phyloP scores from a whole-genome alignment of 2,888 invertebrate genomes.

The Stratiomys singularior region DNA sequence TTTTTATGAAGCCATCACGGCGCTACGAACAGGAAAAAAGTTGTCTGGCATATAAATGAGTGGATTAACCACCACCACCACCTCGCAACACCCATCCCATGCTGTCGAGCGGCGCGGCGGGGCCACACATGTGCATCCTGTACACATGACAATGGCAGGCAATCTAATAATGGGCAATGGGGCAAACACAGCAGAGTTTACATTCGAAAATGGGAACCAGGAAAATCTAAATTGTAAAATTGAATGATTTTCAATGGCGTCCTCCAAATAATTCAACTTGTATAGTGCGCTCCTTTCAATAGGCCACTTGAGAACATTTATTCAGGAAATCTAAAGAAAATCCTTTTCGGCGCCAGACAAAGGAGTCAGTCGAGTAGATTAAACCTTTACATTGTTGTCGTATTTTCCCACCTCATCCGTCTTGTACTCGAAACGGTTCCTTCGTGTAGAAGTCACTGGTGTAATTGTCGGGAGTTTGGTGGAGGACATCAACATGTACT shows the following conservation, averaged over 20 bases:
- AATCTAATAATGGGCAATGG: not conserved
- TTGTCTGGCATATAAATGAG: conserved; percentile 15
- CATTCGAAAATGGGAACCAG: not conserved
- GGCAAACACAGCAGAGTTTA: not conserved
- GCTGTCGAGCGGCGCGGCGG: too few species aligned
- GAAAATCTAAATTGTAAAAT: conserved; percentile 18
- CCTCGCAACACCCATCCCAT: not conserved
- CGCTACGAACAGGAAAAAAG: not conserved
- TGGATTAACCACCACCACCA: not conserved
- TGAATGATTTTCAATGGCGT: conserved; percentile 6
- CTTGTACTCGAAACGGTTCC: not conserved
- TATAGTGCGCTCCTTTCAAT: not conserved
- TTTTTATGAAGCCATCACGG: not conserved
- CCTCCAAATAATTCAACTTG: not conserved
- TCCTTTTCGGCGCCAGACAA: conserved; percentile 7
- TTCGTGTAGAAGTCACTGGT: not conserved
- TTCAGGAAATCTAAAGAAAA: not conserved
- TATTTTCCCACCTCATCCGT: not conserved
- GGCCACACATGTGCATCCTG: not conserved
- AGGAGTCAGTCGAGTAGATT: not conserved
- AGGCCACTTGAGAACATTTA: conserved; percentile 1
- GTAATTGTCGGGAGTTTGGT: not conserved
- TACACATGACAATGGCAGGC: not conserved
- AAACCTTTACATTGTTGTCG: conserved; percentile 8
- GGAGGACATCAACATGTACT: not conserved